A percentile compares a stretch with the other conserved stretches of the same genome.
phyloP scores from a whole-genome alignment of 2,113 vertebrate species.

The Zosterops hypoxanthus region DNA sequence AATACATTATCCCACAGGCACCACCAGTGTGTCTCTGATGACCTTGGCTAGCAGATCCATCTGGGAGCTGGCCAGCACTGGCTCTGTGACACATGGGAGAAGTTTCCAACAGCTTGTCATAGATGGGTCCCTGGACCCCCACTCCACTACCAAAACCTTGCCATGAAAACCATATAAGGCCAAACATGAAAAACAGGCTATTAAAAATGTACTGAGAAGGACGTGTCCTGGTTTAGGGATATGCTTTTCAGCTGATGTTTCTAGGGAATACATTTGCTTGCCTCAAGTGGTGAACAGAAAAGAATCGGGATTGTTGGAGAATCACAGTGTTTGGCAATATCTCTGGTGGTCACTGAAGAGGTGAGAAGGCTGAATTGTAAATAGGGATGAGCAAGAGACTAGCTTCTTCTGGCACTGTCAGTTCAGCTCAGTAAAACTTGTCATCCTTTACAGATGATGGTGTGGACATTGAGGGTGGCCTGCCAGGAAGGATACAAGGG shows the following conservation, averaged over 20 bases:
- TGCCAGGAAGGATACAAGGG: neutral
- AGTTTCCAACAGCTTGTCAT: neutral
- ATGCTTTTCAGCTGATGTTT: neutral
- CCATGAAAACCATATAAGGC: neutral
- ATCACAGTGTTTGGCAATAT: neutral
- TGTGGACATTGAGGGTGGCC: neutral
- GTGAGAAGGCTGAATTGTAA: neutral
- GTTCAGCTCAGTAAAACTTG: neutral
- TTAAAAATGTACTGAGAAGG: neutral
- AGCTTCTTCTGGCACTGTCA: neutral
- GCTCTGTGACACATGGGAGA: neutral
- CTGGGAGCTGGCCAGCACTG: accelerated
- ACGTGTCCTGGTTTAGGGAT: neutral
- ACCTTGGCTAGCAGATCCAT: neutral
- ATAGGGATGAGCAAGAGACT: neutral
- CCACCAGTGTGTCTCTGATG: neutral
- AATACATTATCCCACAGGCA: neutral
- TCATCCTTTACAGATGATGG: neutral
- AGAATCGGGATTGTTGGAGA: neutral
- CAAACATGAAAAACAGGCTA: neutral
- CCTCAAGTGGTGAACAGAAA: neutral
- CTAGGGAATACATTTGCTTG: neutral
- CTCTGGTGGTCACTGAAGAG: neutral
- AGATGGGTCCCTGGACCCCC: neutral
- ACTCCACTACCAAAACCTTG: neutral